Evolutionary conservation across 2,797 vertebrate genomes (phyloP).

Genomic region (Balearica regulorum): DNA sequence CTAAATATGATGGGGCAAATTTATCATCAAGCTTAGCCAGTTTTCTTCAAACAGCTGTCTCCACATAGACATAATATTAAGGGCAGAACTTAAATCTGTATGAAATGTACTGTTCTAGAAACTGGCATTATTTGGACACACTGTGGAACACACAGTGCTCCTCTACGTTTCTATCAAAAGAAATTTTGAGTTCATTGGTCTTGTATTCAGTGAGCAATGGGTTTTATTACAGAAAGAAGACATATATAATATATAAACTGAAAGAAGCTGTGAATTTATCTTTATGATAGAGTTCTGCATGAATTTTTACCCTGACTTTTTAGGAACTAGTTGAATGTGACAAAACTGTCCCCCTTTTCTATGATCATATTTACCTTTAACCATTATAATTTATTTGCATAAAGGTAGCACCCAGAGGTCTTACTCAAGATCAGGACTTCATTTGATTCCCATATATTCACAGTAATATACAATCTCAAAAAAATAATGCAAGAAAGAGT

Average conservation of each 20-base stretch:
- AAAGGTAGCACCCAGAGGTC: background rate
- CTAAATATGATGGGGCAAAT: background rate
- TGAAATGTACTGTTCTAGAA: background rate
- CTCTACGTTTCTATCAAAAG: background rate
- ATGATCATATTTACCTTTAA: background rate
- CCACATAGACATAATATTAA: background rate
- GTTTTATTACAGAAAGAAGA: constrained; percentile 11
- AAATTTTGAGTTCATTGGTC: background rate
- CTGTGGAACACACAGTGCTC: background rate
- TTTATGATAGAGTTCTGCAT: background rate
- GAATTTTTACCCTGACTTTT: constrained; percentile 1
- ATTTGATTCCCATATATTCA: background rate
- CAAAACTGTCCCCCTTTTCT: background rate
- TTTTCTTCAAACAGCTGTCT: background rate
- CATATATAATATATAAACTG: background rate
- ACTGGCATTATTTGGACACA: background rate
- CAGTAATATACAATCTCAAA: background rate
- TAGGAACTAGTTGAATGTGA: background rate
- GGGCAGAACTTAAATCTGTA: background rate
- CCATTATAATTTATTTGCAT: background rate
- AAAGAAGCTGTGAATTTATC: background rate
- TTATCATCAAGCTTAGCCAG: background rate
- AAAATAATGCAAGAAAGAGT: background rate
- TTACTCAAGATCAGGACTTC: background rate
- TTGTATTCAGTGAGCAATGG: background rate